phyloP scores from a whole-genome alignment of 2,113 vertebrate species.

The Egretta garzetta region DNA sequence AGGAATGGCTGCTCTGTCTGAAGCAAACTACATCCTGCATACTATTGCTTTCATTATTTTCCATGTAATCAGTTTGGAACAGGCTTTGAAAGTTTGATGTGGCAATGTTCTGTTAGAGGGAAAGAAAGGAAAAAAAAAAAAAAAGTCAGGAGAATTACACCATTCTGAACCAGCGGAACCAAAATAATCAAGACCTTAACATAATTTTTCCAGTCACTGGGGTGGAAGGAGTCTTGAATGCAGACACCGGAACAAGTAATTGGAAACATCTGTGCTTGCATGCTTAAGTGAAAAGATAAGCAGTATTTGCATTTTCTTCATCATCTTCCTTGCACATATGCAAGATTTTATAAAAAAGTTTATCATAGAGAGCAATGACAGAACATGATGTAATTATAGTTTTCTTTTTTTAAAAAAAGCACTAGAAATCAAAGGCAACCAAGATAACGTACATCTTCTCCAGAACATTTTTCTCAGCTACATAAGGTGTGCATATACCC shows the following conservation, averaged over 20 bases:
- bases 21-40: conserved; percentile 34
- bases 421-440: conserved; percentile 67
- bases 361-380: conserved; percentile 46
- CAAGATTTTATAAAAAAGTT: conserved; percentile 58
- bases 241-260: conserved; percentile 43
- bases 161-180: conserved; percentile 12
- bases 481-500: conserved; percentile 5
- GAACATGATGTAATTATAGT: background rate
- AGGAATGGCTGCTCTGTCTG: conserved; percentile 28
- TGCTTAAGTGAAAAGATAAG: conserved; percentile 64
- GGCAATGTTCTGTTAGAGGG: conserved; percentile 1
- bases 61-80: conserved; percentile 11
- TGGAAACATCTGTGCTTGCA: conserved; percentile 55
- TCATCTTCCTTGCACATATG: conserved; percentile 32
- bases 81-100: conserved; percentile 5
- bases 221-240: conserved; percentile 35
- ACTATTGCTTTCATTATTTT: conserved; percentile 12
- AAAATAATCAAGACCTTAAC: conserved; percentile 40
- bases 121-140: background rate
- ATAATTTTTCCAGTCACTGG: conserved; percentile 49
- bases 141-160: conserved; percentile 3
- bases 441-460: conserved; percentile 13
- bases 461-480: conserved; percentile 41
- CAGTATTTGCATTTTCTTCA: conserved; percentile 54
- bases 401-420: background rate